Percentiles rank a stretch among this genome's conserved stretches.
These are phyloP conservation scores for Cataglyphis livida DNA, from an alignment of 2,888 invertebrate genomes.

Conservation along the genomic window DNA sequence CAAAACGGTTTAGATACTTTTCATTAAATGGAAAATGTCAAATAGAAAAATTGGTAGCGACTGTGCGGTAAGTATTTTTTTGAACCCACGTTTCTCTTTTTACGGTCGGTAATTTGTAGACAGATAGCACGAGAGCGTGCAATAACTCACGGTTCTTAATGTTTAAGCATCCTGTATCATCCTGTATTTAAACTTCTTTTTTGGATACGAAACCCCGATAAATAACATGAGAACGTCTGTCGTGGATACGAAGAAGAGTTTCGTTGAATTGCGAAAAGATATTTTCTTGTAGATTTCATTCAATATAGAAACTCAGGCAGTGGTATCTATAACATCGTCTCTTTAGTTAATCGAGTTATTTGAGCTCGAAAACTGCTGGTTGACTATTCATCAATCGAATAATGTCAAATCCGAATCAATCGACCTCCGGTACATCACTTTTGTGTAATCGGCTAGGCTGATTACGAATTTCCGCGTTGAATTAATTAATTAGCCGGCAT, in stretches of 20 bases:
- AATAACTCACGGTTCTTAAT: constrained; percentile 46
- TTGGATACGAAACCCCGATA: constrained; percentile 11
- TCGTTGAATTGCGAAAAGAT: constrained; percentile 7
- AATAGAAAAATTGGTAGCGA: constrained; percentile 36
- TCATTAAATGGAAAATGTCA: background rate
- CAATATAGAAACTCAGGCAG: no score
- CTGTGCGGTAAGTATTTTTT: background rate
- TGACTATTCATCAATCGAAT: constrained; percentile 9
- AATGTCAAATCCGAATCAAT: background rate
- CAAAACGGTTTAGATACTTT: constrained; percentile 3
- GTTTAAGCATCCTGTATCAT: constrained; percentile 23
- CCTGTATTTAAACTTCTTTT: constrained; percentile 23
- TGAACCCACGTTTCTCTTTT: background rate
- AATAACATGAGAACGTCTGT: constrained; percentile 24
- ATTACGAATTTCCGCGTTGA: constrained; percentile 40
- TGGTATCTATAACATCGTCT: background rate
- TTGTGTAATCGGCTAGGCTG: background rate
- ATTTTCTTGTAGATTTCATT: background rate
- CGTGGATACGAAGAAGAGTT: background rate
- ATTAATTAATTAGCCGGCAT: constrained; percentile 64
- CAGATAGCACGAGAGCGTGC: constrained; percentile 17
- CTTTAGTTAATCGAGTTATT: constrained; percentile 1
- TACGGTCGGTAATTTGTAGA: constrained; percentile 27
- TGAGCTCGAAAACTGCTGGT: background rate
- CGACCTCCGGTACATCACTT: background rate